Evolutionary conservation across 2,888 invertebrate genomes (phyloP), one percentile per base, ranked within the genome.

Genomic region (Ormia ochracea): DNA sequence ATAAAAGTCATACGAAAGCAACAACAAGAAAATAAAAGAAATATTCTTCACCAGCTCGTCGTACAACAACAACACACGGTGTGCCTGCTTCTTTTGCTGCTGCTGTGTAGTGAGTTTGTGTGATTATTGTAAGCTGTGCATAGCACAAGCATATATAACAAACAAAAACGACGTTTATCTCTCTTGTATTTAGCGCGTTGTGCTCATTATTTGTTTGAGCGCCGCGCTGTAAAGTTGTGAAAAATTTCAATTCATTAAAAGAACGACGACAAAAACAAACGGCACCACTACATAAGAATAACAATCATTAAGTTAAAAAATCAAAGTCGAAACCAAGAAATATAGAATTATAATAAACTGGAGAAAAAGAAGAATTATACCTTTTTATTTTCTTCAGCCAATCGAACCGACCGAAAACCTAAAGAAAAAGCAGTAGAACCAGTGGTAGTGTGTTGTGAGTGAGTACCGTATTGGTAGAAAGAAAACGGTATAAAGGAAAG

Each of bases 201-300:
- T 84, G 86, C 88, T 87, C 87, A 87, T 87, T 87, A 87, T 88
- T 87, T 86, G 86, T 87, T 87, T 87, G 87, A 88, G 88, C 87
- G 88, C 86, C 87, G 88, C 86, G 88, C 86, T 87, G 87, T 88
- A 86, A 87, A 87, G 87, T 87, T 88, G 88, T 88, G 87, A 87
- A 86, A 86, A 85, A 58, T 73, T 86, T 80, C 58, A 80, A 76
- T 80, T 80, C 80, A 76, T 80, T 80, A 80, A 80, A 80, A 76
- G 59, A 78, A 77, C 61, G 72, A 77, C 54, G 48, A 65, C 70
- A 58, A 68, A 48, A 66, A 74, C 26, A 59, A 58, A 58, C 69
- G 61, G 31, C 48, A 70, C 63, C 59, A 70, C 69, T 54, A 74
- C 65, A 61, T 19, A 63, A 38, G 41, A 69, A 63, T 65, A 73